Evolutionary conservation across 2,888 invertebrate species (phyloP).

Genomic region (Pristionchus fissidentatus): DNA sequence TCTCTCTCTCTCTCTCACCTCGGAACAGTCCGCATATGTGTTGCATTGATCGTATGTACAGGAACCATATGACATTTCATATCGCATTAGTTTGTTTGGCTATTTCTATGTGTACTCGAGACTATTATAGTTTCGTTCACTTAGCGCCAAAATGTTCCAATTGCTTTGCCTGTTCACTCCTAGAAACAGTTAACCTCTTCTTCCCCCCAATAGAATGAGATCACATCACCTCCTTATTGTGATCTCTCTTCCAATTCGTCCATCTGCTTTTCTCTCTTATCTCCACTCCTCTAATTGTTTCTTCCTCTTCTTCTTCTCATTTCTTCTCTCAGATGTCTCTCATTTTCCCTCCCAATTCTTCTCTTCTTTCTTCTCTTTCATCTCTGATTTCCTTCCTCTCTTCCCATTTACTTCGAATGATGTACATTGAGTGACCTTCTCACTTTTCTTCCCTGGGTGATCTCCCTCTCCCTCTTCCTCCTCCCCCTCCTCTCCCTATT

Average conservation of each 20-base stretch:
- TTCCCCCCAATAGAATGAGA: too few relatives aligned
- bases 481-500: background rate
- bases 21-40: too few relatives aligned
- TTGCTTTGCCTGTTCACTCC: too few relatives aligned
- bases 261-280: background rate
- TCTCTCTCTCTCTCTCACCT: slow-evolving; percentile 20
- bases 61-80: too few relatives aligned
- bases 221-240: background rate
- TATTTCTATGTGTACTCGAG: too few relatives aligned
- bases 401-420: background rate
- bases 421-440: slow-evolving; percentile 24
- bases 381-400: background rate
- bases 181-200: too few relatives aligned
- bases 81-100: too few relatives aligned
- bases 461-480: slow-evolving; percentile 25
- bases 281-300: slow-evolving; percentile 26
- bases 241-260: background rate
- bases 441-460: slow-evolving; percentile 3
- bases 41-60: background rate
- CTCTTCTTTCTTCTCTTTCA: slow-evolving; percentile 9
- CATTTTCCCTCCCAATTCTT: slow-evolving; percentile 26
- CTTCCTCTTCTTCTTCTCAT: slow-evolving; percentile 3
- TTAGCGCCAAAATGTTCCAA: too few relatives aligned
- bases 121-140: too few relatives aligned
- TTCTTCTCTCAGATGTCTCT: slow-evolving; percentile 8